These are phyloP conservation scores for Ochotona princeps DNA, from an alignment of 2,113 vertebrate genomes.

Conservation along the genomic window DNA sequence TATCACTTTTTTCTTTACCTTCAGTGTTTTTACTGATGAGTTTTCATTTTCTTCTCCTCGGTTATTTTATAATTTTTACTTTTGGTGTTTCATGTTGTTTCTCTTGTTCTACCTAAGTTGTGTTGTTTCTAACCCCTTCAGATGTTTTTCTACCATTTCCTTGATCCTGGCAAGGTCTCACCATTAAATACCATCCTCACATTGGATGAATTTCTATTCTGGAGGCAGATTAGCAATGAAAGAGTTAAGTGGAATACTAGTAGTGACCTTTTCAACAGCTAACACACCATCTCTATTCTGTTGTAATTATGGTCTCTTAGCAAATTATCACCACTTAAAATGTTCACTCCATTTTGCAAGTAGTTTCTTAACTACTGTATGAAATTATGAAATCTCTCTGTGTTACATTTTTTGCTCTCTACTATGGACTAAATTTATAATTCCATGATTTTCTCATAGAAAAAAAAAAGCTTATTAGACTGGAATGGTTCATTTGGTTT, in stretches of 20 bases:
- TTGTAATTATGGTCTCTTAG: slow-evolving; percentile 74
- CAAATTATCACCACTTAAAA: slow-evolving; percentile 51
- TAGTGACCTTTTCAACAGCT: slow-evolving; percentile 62
- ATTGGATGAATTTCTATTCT: slow-evolving; percentile 54
- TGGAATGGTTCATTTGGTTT: slow-evolving; percentile 72
- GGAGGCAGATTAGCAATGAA: slow-evolving; percentile 59
- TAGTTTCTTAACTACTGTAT: slow-evolving; percentile 63
- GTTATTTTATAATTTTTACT: slow-evolving; percentile 46
- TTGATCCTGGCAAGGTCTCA: slow-evolving; percentile 1
- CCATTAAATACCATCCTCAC: slow-evolving; percentile 19
- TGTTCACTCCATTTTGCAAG: slow-evolving; percentile 66
- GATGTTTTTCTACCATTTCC: not conserved
- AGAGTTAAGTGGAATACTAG: slow-evolving; percentile 60
- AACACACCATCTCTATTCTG: slow-evolving; percentile 66
- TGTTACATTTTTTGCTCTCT: slow-evolving; percentile 57
- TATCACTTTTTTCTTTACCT: slow-evolving; percentile 25
- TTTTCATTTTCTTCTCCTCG: slow-evolving; percentile 22
- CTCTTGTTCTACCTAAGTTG: slow-evolving; percentile 29
- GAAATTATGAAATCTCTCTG: slow-evolving; percentile 65
- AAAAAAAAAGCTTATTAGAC: slow-evolving; percentile 67
- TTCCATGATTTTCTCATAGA: slow-evolving; percentile 66
- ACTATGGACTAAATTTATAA: slow-evolving; percentile 73
- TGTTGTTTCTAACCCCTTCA: slow-evolving; percentile 18
- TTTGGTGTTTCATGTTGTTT: slow-evolving; percentile 35
- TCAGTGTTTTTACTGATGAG: not conserved